A percentile compares a stretch with the other conserved stretches of the same genome.
phyloP scores from a whole-genome alignment of 2,113 vertebrate species.

The Nannospalax galili region DNA sequence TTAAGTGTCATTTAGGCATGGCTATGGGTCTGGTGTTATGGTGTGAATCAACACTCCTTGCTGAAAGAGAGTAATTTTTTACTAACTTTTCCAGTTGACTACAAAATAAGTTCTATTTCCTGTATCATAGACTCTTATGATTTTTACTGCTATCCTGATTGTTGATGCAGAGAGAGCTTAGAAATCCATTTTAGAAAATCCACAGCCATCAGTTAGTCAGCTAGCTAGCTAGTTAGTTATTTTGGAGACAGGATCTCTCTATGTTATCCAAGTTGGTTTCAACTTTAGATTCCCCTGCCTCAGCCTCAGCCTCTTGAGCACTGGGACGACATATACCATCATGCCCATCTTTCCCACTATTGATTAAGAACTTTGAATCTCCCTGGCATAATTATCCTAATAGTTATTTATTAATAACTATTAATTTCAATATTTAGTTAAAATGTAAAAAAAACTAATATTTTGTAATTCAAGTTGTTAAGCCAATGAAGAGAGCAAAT shows the following conservation, averaged over 20 bases:
- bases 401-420: not conserved
- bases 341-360: not conserved
- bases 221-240: not conserved
- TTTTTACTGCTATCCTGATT: not conserved
- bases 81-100: not conserved
- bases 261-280: not conserved
- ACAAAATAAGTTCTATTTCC: not conserved
- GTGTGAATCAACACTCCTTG: not conserved
- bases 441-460: not conserved
- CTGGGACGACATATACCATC: not conserved
- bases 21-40: not conserved
- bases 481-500: not conserved
- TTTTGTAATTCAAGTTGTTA: not conserved
- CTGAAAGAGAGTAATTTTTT: not conserved
- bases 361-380: not conserved
- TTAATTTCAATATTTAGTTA: not conserved
- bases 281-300: not conserved
- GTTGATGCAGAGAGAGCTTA: not conserved
- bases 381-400: not conserved
- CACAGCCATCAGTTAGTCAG: accelerated
- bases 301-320: not conserved
- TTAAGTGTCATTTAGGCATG: not conserved
- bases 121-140: accelerated
- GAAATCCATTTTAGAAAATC: not conserved
- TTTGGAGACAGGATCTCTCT: not conserved